Percentiles rank a stretch among this genome's conserved stretches.
These are phyloP conservation scores for Xanthorhoe spadicearia DNA, from an alignment of 2,888 invertebrate genomes.

Conservation along the genomic window DNA sequence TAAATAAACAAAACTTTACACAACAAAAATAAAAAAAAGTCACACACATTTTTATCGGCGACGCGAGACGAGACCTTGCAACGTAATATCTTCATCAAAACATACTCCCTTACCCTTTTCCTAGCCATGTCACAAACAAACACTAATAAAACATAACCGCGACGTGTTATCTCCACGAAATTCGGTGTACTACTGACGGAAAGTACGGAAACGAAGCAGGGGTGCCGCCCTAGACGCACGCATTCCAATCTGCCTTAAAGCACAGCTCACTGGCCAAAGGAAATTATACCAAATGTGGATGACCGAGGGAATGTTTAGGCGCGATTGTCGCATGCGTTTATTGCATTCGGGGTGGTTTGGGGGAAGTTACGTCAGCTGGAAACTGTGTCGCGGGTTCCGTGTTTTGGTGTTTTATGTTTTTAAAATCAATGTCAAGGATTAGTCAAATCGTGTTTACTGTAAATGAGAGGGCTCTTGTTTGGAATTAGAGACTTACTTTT, in stretches of 20 bases:
- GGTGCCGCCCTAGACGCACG: constrained; percentile 63
- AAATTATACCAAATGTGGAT: constrained; percentile 43
- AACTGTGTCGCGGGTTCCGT: constrained; percentile 39
- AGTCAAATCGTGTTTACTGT: constrained; percentile 13
- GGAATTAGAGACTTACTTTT: background rate
- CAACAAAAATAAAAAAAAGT: constrained; percentile 8
- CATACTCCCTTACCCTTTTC: constrained; percentile 73
- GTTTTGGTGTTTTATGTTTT: constrained; percentile 28
- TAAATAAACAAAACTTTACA: constrained; percentile 7
- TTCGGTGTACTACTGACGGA: constrained; percentile 61
- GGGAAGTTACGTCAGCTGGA: constrained; percentile 44
- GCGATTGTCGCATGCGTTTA: constrained; percentile 29
- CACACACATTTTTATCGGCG: constrained; percentile 39
- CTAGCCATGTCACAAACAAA: constrained; percentile 67
- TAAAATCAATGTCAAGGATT: constrained; percentile 36
- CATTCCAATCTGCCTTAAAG: constrained; percentile 55
- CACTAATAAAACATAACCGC: constrained; percentile 24
- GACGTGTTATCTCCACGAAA: constrained; percentile 54
- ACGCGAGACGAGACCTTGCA: constrained; percentile 35
- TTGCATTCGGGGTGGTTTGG: constrained; percentile 38
- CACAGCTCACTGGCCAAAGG: constrained; percentile 38
- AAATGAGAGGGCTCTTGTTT: background rate
- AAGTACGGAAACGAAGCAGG: constrained; percentile 47
- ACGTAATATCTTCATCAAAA: constrained; percentile 42
- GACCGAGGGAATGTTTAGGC: constrained; percentile 40